phyloP scores from a whole-genome alignment of 2,888 invertebrate species.

The Osedax fenrisi region DNA sequence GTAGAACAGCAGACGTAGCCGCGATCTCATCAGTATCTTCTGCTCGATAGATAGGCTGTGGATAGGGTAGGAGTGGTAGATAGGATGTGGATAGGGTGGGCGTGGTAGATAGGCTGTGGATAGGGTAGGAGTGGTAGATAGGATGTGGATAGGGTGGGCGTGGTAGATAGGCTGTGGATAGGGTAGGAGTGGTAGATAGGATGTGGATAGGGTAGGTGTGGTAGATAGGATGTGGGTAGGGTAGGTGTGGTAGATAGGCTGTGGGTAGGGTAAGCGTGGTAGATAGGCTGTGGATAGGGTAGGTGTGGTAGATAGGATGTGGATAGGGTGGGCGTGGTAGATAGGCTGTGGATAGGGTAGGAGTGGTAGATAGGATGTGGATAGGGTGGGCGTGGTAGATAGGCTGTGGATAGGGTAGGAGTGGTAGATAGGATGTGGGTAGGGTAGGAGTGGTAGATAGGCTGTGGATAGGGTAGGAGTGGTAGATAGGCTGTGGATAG shows the following conservation, averaged over 20 bases:
- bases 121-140: background rate
- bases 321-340: background rate
- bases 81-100: background rate
- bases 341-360: background rate
- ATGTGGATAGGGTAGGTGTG: background rate
- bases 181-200: background rate
- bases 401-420: background rate
- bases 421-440: background rate
- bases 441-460: background rate
- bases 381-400: background rate
- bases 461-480: background rate
- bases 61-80: conserved; percentile 12
- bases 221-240: background rate
- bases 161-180: background rate
- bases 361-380: background rate
- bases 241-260: background rate
- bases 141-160: background rate
- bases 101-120: background rate
- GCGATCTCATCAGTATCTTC: conserved; percentile 59
- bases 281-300: background rate
- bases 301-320: background rate
- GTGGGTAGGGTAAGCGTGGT: background rate
- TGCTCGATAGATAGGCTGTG: conserved; percentile 57
- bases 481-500: background rate
- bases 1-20: conserved; percentile 62